These are phyloP conservation scores for Epinephelus coioides DNA, from an alignment of 2,797 vertebrate genomes.

Conservation along the genomic window DNA sequence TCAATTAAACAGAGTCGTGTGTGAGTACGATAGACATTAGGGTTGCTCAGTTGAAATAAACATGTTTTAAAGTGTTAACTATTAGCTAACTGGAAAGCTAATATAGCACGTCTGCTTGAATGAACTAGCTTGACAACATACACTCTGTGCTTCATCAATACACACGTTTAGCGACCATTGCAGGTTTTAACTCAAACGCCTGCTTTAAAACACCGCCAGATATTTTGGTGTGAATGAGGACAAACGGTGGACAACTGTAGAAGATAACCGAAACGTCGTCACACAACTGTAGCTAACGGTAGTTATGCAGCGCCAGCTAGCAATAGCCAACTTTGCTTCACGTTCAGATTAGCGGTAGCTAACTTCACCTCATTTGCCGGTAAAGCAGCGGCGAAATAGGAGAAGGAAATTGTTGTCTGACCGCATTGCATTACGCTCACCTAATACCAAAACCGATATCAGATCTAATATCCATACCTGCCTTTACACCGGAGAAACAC, in stretches of 20 bases:
- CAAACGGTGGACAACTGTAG: not conserved
- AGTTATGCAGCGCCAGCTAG: constrained; percentile 51
- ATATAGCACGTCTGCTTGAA: constrained; percentile 61
- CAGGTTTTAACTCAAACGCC: not conserved
- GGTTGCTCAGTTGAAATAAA: not conserved
- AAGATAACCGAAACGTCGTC: constrained; percentile 72
- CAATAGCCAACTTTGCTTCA: constrained; percentile 43
- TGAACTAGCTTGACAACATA: constrained; percentile 53
- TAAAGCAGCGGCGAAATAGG: not conserved
- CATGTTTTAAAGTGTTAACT: constrained; percentile 2
- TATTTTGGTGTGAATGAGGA: not conserved
- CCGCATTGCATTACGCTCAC: not conserved
- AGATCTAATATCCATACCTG: not conserved
- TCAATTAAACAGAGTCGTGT: not conserved
- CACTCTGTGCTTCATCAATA: constrained; percentile 15
- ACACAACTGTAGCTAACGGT: constrained; percentile 70
- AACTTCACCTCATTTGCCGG: constrained; percentile 49
- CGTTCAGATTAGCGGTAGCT: constrained; percentile 45
- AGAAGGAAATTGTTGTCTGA: not conserved
- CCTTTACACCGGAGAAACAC: not conserved
- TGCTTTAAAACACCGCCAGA: not conserved
- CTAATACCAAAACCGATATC: not conserved
- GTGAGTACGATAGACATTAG: not conserved
- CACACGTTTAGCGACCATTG: not conserved
- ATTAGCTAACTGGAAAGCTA: constrained; percentile 49